phyloP scores from a whole-genome alignment of 1,140 invertebrate species.

The Temnothorax longispinosus region DNA sequence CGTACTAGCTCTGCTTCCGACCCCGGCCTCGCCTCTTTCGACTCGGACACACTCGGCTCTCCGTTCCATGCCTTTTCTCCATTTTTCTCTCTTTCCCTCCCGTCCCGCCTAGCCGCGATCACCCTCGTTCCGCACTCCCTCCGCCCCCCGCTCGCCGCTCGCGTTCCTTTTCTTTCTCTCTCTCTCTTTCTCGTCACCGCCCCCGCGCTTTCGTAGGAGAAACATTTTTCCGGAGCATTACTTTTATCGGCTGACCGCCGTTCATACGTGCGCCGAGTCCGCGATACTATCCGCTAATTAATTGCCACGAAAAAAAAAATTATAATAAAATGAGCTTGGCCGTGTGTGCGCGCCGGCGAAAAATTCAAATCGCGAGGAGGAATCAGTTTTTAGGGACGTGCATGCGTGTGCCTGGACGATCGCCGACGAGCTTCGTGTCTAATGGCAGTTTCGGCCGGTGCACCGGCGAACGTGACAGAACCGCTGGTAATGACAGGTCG shows the following conservation, averaged over 20 bases:
- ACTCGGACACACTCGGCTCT: conserved; percentile 52
- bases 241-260: conserved; percentile 67
- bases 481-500: conserved; percentile 49
- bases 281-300: conserved; percentile 75
- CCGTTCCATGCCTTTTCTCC: conserved; percentile 48
- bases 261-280: conserved; percentile 64
- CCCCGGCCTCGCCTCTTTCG: conserved; percentile 52
- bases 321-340: conserved; percentile 15
- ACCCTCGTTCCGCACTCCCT: not conserved
- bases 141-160: no score
- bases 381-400: conserved; percentile 64
- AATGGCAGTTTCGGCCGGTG: conserved; percentile 55
- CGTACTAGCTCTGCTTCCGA: conserved; percentile 54
- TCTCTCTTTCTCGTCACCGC: not conserved
- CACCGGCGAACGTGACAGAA: conserved; percentile 53
- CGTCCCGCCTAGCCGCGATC: not conserved
- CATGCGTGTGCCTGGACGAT: conserved; percentile 48
- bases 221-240: conserved; percentile 75
- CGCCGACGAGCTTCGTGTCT: conserved; percentile 58
- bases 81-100: conserved; percentile 21
- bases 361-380: conserved; percentile 65
- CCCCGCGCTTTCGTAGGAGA: conserved; percentile 46
- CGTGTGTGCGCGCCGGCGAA: conserved; percentile 1
- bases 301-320: conserved; percentile 62
- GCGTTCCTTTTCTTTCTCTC: not conserved